A percentile compares a stretch with the other conserved stretches of the same genome.
These are phyloP conservation scores for Phenacoccus solenopsis DNA, from an alignment of 1,140 invertebrate genomes.

Conservation along the genomic window DNA sequence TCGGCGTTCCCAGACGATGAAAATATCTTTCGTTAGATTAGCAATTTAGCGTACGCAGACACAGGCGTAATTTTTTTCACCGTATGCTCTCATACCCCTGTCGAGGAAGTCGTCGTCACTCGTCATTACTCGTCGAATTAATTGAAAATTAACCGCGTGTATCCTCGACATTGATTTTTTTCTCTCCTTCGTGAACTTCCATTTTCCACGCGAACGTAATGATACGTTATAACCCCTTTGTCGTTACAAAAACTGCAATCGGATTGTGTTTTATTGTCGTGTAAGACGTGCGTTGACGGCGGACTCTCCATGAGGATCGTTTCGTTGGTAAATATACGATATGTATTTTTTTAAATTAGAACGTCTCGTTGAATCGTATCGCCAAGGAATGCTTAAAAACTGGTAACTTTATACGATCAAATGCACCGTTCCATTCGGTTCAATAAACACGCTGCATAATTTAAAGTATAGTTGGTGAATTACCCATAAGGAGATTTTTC, in stretches of 20 bases:
- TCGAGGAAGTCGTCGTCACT: background rate
- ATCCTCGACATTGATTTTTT: background rate
- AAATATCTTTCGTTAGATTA: constrained; percentile 1
- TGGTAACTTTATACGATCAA: too few species aligned
- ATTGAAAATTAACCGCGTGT: background rate
- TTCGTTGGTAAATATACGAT: too few species aligned
- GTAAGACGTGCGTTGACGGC: background rate
- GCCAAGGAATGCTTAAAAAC: too few species aligned
- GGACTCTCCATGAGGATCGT: too few species aligned
- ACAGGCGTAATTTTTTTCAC: background rate
- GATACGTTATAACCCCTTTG: background rate
- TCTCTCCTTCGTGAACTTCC: background rate
- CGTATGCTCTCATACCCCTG: background rate
- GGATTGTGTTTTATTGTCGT: background rate
- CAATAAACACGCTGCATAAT: too few species aligned
- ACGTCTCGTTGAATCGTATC: too few species aligned
- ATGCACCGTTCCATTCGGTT: too few species aligned
- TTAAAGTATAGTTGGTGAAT: too few species aligned
- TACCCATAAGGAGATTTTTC: too few species aligned
- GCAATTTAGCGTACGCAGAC: background rate
- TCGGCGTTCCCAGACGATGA: background rate
- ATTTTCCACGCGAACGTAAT: background rate
- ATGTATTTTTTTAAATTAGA: too few species aligned
- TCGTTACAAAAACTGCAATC: background rate
- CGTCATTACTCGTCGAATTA: background rate